phyloP scores from a whole-genome alignment of 2,113 vertebrate species.

The Misgurnus mizolepis region DNA sequence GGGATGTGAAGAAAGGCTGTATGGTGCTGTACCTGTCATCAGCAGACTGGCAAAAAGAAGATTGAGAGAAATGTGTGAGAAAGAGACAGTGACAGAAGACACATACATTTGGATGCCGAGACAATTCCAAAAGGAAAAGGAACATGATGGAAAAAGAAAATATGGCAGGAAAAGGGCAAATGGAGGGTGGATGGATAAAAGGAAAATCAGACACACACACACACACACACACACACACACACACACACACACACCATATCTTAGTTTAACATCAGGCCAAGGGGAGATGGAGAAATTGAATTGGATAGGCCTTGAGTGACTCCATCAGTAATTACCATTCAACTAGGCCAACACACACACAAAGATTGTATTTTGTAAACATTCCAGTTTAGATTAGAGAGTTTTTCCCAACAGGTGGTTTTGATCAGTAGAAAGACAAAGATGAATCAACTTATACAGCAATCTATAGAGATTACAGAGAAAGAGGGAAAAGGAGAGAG shows the following conservation, averaged over 20 bases:
- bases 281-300: conserved; percentile 45
- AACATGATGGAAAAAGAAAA: not conserved
- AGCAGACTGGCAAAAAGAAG: conserved; percentile 7
- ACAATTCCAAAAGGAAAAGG: conserved; percentile 20
- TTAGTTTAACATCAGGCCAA: conserved; percentile 29
- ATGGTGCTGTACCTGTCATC: conserved; percentile 20
- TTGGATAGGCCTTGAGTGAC: conserved; percentile 41
- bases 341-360: conserved; percentile 19
- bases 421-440: conserved; percentile 31
- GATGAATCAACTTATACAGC: conserved; percentile 17
- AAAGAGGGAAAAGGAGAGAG: not conserved
- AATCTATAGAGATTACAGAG: not conserved
- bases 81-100: conserved; percentile 6
- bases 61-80: conserved; percentile 17
- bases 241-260: conserved; percentile 14
- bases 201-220: conserved; percentile 13
- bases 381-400: conserved; percentile 24
- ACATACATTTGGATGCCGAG: conserved; percentile 7
- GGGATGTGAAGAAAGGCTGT: conserved; percentile 20
- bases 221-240: conserved; percentile 10
- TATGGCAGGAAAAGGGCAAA: conserved; percentile 7
- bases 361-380: conserved; percentile 30
- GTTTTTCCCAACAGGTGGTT: conserved; percentile 20
- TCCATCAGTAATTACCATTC: conserved; percentile 34
- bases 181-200: conserved; percentile 17